Evolutionary conservation across 2,113 vertebrate species (phyloP).

Genomic region (Callaeas wilsoni): DNA sequence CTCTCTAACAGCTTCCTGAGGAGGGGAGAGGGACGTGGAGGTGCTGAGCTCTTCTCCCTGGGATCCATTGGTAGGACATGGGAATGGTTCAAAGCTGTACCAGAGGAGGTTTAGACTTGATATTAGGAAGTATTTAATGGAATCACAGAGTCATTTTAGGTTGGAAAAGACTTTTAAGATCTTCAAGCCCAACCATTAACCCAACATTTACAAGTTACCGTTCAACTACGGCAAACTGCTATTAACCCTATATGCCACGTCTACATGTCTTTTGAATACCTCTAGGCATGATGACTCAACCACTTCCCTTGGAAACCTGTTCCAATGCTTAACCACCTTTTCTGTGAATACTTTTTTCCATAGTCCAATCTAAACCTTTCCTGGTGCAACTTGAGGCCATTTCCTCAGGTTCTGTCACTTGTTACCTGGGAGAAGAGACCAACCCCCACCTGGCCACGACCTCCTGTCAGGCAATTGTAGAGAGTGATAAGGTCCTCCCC

Average conservation of each 20-base stretch:
- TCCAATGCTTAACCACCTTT: neutral
- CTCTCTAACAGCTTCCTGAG: neutral
- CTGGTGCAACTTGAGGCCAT: neutral
- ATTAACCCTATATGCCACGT: neutral
- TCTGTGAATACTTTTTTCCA: neutral
- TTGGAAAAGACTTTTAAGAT: neutral
- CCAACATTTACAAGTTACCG: neutral
- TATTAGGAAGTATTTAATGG: neutral
- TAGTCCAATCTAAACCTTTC: neutral
- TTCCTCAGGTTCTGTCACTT: neutral
- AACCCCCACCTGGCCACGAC: rapidly evolving
- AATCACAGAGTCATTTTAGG: neutral
- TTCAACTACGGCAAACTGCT: neutral
- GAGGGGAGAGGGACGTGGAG: rapidly evolving
- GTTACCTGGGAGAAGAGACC: neutral
- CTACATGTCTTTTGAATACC: neutral
- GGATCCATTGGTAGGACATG: neutral
- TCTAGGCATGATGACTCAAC: neutral
- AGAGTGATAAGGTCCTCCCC: neutral
- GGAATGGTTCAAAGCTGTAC: neutral
- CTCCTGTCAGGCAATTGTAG: neutral
- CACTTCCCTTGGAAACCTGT: neutral
- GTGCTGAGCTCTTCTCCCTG: neutral
- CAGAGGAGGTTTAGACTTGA: neutral
- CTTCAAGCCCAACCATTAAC: neutral